These are phyloP conservation scores for Morpho achilles DNA, from an alignment of 2,888 invertebrate species.

Conservation along the genomic window DNA sequence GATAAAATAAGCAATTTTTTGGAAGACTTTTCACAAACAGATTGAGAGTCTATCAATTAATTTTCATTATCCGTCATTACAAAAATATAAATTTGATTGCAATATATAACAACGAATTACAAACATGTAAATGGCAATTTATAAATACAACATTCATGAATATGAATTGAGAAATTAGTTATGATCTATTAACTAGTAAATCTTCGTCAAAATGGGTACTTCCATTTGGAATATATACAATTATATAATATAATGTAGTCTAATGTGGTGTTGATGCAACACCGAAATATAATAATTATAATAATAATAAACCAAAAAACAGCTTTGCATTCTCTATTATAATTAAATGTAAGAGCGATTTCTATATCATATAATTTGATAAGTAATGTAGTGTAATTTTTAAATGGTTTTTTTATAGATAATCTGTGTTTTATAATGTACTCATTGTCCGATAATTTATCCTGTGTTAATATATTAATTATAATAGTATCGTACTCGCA, in stretches of 20 bases:
- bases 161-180: no score
- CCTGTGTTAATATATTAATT: constrained; percentile 6
- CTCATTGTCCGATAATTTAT: constrained; percentile 12
- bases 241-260: constrained; percentile 38
- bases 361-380: constrained; percentile 63
- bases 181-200: constrained; percentile 1
- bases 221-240: constrained; percentile 9
- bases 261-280: constrained; percentile 51
- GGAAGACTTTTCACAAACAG: no score
- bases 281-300: constrained; percentile 39
- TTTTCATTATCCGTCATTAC: no score
- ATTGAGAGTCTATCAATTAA: no score
- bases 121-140: no score
- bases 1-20: no score
- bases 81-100: no score
- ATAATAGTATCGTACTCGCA: constrained; percentile 3
- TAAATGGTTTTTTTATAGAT: constrained; percentile 24
- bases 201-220: constrained; percentile 4
- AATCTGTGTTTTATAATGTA: constrained; percentile 21
- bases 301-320: constrained; percentile 69
- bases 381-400: constrained; percentile 56
- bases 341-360: constrained; percentile 56
- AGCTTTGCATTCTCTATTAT: constrained; percentile 67
- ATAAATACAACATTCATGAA: no score
- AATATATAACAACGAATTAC: no score